Conservation (phyloP, 2,888 invertebrate species). For the Phortica okadai region DNA sequence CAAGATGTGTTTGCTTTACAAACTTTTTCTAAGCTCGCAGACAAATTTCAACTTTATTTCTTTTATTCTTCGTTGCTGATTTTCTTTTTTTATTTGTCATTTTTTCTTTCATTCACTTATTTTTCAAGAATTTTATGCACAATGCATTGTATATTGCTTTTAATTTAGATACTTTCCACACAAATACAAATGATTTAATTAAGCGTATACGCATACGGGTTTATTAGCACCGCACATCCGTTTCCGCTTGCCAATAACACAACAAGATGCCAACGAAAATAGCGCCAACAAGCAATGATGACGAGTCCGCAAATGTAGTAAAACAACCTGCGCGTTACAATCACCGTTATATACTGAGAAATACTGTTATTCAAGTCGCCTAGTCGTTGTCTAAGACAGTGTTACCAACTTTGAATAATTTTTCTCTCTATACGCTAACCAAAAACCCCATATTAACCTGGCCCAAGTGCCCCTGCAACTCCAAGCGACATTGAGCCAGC, state of each 20-base stretch:
- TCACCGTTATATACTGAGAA: too few species aligned
- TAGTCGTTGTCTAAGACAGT: too few species aligned
- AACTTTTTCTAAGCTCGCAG: not conserved
- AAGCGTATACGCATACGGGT: not conserved
- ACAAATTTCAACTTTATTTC: too few species aligned
- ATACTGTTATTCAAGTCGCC: too few species aligned
- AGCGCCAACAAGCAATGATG: conserved; percentile 8
- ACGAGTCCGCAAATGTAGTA: too few species aligned
- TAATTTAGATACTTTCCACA: not conserved
- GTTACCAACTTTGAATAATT: too few species aligned
- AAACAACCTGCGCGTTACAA: too few species aligned
- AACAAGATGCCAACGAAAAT: not conserved
- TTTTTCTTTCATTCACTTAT: conserved; percentile 8
- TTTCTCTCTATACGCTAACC: too few species aligned
- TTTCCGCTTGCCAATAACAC: conserved; percentile 9
- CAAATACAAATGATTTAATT: not conserved
- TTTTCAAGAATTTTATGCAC: not conserved
- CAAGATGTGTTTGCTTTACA: conserved; percentile 6
- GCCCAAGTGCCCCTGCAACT: too few species aligned
- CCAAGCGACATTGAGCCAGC: too few species aligned
- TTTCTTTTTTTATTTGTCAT: not conserved
- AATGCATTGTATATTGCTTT: not conserved
- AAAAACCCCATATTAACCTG: too few species aligned
- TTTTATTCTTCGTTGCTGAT: not conserved
- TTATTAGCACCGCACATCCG: conserved; percentile 14